Evolutionary conservation across 1,140 invertebrate species (phyloP).

Genomic region (Hydropsyche tenuis): DNA sequence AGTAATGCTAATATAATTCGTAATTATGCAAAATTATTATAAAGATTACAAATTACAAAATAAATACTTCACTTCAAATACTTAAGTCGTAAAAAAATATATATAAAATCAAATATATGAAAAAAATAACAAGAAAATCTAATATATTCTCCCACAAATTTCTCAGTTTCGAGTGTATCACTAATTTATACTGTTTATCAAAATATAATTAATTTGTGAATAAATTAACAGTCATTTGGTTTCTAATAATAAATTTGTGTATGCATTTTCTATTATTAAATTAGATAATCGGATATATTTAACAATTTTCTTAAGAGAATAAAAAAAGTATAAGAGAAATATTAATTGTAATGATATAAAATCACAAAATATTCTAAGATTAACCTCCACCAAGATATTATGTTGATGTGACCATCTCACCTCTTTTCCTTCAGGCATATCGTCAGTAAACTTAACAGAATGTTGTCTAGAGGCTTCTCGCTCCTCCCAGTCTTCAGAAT

Average conservation of each 20-base stretch:
- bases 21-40: conserved; percentile 14
- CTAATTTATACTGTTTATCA: too few species aligned
- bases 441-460: conserved; percentile 89
- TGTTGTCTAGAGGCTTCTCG: conserved; percentile 81
- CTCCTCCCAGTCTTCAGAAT: conserved; percentile 78
- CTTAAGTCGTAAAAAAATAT: too few species aligned
- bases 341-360: conserved; percentile 1
- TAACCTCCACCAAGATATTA: conserved; percentile 38
- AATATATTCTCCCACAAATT: too few species aligned
- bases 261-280: too few species aligned
- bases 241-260: too few species aligned
- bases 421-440: conserved; percentile 77
- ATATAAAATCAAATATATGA: too few species aligned
- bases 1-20: background rate
- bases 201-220: too few species aligned
- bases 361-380: background rate
- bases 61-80: too few species aligned
- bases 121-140: too few species aligned
- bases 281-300: background rate
- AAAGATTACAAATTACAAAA: conserved; percentile 27
- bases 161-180: too few species aligned
- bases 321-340: background rate
- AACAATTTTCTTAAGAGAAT: background rate
- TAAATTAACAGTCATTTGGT: too few species aligned
- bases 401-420: conserved; percentile 59